Percentiles rank a stretch among this genome's conserved stretches.
Evolutionary conservation across 2,888 invertebrate genomes (phyloP).

Genomic region (Phaonia tiefii): DNA sequence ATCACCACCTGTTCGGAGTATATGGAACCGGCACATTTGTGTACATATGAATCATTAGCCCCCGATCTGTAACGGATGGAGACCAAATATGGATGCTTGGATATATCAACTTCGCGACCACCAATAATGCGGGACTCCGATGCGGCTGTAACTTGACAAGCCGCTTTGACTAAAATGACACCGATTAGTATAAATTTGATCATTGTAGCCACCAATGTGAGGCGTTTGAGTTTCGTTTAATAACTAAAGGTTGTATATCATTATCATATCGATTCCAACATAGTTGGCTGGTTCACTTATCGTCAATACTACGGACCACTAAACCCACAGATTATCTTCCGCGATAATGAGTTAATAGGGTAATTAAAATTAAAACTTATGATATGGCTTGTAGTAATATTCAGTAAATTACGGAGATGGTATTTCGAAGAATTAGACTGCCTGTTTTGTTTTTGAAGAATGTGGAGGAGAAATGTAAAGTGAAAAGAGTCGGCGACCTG

Average conservation of each 20-base stretch:
- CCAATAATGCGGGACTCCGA: slow-evolving; percentile 72
- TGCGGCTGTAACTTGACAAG: neutral
- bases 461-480: too few species aligned
- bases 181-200: slow-evolving; percentile 35
- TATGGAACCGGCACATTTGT: slow-evolving; percentile 77
- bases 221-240: neutral
- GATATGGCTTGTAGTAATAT: too few species aligned
- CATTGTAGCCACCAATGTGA: slow-evolving; percentile 1
- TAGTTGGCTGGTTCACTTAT: neutral
- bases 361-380: too few species aligned
- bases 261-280: slow-evolving; percentile 5
- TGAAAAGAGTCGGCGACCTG: too few species aligned
- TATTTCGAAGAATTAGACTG: too few species aligned
- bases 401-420: too few species aligned
- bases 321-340: too few species aligned
- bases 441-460: too few species aligned
- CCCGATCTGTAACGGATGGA: slow-evolving; percentile 73
- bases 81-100: slow-evolving; percentile 74
- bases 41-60: slow-evolving; percentile 68
- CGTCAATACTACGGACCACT: neutral
- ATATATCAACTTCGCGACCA: slow-evolving; percentile 70
- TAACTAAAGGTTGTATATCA: slow-evolving; percentile 35
- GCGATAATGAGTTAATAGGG: too few species aligned
- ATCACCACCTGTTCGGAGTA: slow-evolving; percentile 71
- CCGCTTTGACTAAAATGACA: neutral